phyloP scores from a whole-genome alignment of 2,113 vertebrate genomes.

The Orycteropus afer region DNA sequence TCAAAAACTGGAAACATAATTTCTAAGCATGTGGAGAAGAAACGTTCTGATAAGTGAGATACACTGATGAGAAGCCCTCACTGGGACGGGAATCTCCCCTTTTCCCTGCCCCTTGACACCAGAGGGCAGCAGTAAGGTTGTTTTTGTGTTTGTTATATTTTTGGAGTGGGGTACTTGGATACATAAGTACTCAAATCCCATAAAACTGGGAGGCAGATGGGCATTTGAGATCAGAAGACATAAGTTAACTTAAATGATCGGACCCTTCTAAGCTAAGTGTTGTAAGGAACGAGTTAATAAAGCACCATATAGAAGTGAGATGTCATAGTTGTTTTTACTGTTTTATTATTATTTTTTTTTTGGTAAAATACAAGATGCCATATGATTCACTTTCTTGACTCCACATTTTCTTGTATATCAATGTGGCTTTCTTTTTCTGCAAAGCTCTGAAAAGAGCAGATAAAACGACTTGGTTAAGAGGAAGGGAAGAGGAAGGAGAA shows the following conservation, averaged over 20 bases:
- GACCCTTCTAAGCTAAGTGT: not conserved
- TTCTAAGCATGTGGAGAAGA: not conserved
- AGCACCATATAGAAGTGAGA: not conserved
- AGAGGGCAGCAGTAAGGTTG: not conserved
- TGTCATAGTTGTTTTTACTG: not conserved
- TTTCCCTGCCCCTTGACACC: not conserved
- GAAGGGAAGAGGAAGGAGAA: not conserved
- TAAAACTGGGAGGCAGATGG: conserved; percentile 1
- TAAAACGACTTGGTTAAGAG: not conserved
- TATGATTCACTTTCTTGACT: not conserved
- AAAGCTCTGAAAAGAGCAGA: not conserved
- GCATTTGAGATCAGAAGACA: not conserved
- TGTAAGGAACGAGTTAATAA: not conserved
- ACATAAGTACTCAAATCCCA: not conserved
- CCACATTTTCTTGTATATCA: not conserved
- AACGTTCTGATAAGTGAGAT: not conserved
- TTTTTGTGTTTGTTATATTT: not conserved
- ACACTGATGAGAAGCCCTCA: not conserved
- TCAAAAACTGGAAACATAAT: not conserved
- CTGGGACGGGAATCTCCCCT: not conserved
- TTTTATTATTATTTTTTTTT: not conserved
- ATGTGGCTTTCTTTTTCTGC: not conserved
- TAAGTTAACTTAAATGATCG: not conserved
- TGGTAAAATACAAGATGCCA: conserved; percentile 2
- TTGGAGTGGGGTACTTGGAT: not conserved